Conservation (phyloP, 35 echinoderm and acorn worm genomes). For the Eucidaris tribuloides region DNA sequence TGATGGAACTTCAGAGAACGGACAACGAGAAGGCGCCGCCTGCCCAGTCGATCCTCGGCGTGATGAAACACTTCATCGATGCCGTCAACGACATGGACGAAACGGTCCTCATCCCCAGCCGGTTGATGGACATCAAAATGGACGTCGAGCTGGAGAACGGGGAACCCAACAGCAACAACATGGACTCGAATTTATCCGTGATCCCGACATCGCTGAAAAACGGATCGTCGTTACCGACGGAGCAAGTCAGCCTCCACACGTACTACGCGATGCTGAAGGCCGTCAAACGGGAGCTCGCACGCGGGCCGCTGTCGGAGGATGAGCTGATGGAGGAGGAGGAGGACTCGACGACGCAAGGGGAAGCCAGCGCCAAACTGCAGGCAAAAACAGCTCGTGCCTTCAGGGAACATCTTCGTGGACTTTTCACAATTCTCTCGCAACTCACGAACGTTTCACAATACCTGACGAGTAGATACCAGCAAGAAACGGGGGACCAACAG, state of each 20-base stretch:
- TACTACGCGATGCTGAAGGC: conserved; percentile 92
- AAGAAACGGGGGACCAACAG: conserved; percentile 88
- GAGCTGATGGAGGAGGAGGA: conserved; percentile 17
- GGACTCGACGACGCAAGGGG: not conserved
- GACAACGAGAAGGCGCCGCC: conserved; percentile 31
- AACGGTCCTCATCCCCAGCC: conserved; percentile 93
- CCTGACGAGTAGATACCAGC: conserved; percentile 75
- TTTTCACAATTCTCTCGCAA: conserved; percentile 78
- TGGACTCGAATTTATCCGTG: not conserved
- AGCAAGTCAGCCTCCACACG: conserved; percentile 63
- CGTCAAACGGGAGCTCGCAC: conserved; percentile 80
- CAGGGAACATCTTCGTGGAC: conserved; percentile 88
- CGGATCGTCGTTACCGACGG: not conserved
- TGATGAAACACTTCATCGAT: conserved; percentile 96
- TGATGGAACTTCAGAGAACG: conserved; percentile 28
- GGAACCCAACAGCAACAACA: not conserved
- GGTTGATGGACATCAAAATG: conserved; percentile 79
- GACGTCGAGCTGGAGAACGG: not conserved
- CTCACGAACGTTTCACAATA: conserved; percentile 77
- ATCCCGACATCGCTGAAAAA: not conserved
- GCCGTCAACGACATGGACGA: conserved; percentile 98
- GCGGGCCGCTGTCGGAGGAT: conserved; percentile 42
- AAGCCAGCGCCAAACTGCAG: not conserved
- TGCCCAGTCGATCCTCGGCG: conserved; percentile 74
- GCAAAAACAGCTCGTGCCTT: conserved; percentile 60